These are phyloP conservation scores for Propithecus perrieri DNA, from an alignment of 2,797 vertebrate genomes.

Conservation along the genomic window DNA sequence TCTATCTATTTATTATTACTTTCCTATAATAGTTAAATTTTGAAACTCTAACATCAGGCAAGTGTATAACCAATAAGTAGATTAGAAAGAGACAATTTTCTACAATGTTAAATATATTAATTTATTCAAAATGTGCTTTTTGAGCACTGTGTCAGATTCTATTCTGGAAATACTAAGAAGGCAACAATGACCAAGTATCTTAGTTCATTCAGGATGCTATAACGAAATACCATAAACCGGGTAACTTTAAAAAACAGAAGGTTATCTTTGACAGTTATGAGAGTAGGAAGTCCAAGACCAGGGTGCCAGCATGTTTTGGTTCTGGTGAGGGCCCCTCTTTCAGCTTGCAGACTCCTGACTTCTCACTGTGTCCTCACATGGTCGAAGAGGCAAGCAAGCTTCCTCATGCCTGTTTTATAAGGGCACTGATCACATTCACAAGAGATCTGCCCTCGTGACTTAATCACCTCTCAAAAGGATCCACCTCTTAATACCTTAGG, in stretches of 20 bases:
- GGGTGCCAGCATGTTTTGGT: neutral
- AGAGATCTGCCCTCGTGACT: neutral
- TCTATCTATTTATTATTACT: neutral
- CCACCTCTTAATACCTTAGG: neutral
- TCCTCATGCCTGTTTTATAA: neutral
- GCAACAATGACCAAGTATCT: neutral
- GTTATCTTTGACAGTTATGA: neutral
- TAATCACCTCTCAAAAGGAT: neutral
- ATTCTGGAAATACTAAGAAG: neutral
- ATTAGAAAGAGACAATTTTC: conserved; percentile 69
- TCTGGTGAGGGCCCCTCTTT: neutral
- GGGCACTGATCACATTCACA: neutral
- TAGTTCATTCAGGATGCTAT: no score
- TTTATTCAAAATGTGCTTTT: neutral
- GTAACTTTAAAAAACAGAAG: neutral
- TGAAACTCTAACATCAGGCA: conserved; percentile 68
- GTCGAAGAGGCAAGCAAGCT: neutral
- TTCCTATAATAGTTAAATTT: conserved; percentile 50
- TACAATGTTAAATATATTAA: conserved; percentile 82
- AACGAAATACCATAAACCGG: neutral
- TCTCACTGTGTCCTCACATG: neutral
- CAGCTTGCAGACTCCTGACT: neutral
- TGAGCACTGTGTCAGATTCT: neutral
- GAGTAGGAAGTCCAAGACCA: neutral
- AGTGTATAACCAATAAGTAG: conserved; percentile 75